These are phyloP conservation scores for Actinopyga echinites DNA, from an alignment of 53 echinoderm and acorn worm species.

Conservation along the genomic window DNA sequence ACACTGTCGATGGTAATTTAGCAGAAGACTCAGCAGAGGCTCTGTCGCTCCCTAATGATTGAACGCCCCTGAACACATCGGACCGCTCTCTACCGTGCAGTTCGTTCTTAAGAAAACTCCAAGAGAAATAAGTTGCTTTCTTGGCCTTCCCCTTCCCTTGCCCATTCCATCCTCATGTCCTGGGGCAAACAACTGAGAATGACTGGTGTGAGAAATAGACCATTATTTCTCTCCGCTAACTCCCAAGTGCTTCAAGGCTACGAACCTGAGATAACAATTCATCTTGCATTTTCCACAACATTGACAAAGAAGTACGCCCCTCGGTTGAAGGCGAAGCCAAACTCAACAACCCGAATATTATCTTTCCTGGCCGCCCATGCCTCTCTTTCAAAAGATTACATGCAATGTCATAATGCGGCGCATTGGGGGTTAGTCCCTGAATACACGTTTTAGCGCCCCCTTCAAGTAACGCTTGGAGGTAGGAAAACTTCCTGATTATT, in stretches of 20 bases:
- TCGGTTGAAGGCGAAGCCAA: neutral
- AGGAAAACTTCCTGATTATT: too few species aligned
- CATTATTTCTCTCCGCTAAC: slow-evolving; percentile 1
- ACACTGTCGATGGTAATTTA: neutral
- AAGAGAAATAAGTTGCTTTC: neutral
- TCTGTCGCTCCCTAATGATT: neutral
- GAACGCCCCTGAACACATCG: neutral
- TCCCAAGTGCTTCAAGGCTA: slow-evolving; percentile 1
- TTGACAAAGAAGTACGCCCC: slow-evolving; percentile 3
- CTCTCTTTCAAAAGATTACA: too few species aligned
- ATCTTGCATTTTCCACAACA: neutral
- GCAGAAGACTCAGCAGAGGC: neutral
- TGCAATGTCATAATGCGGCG: too few species aligned
- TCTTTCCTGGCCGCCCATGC: too few species aligned
- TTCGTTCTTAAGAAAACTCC: neutral
- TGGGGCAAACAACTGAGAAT: neutral
- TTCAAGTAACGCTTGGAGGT: too few species aligned
- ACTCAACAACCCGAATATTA: neutral
- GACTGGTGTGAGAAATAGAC: neutral
- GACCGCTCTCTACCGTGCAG: neutral
- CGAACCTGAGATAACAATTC: neutral
- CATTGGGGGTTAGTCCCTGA: too few species aligned
- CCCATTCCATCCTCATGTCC: neutral
- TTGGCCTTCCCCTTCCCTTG: neutral
- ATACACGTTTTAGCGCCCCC: too few species aligned